Conservation (phyloP, 1,140 invertebrate genomes). For the Bombus difficillimus region DNA sequence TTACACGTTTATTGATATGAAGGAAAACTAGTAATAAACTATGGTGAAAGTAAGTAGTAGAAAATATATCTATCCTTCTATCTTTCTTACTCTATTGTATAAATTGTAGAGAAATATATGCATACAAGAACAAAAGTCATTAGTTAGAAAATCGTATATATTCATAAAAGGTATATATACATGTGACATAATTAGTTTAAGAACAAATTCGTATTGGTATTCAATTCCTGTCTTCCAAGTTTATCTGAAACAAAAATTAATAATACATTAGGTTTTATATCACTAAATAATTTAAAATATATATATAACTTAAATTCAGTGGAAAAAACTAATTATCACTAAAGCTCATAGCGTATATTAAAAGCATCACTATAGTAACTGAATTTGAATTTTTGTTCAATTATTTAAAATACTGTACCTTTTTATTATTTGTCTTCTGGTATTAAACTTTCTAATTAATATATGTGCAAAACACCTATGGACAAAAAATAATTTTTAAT, state of each 20-base stretch:
- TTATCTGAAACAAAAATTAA: slow-evolving; percentile 13
- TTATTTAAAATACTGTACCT: slow-evolving; percentile 11
- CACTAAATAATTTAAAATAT: neutral
- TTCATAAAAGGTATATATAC: neutral
- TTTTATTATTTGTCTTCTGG: neutral
- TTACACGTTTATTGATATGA: neutral
- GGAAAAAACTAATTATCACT: slow-evolving; percentile 46
- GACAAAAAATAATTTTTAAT: slow-evolving; percentile 6
- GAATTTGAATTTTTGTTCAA: neutral
- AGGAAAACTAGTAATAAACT: neutral
- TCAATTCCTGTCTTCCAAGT: neutral
- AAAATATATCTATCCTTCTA: neutral
- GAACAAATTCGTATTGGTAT: neutral
- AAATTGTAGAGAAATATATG: neutral
- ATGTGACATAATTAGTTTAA: neutral
- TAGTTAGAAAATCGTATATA: neutral
- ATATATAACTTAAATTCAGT: slow-evolving; percentile 40
- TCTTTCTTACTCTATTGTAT: neutral
- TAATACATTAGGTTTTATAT: neutral
- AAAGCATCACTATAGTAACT: slow-evolving; percentile 58
- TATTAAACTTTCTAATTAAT: neutral
- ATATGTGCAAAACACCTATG: neutral
- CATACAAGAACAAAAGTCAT: neutral
- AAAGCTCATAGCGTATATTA: slow-evolving; percentile 68
- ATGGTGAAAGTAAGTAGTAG: neutral